A percentile compares a stretch with the other conserved stretches of the same genome.
Conservation (phyloP, 1,140 invertebrate genomes). For the Littorina saxatilis region DNA sequence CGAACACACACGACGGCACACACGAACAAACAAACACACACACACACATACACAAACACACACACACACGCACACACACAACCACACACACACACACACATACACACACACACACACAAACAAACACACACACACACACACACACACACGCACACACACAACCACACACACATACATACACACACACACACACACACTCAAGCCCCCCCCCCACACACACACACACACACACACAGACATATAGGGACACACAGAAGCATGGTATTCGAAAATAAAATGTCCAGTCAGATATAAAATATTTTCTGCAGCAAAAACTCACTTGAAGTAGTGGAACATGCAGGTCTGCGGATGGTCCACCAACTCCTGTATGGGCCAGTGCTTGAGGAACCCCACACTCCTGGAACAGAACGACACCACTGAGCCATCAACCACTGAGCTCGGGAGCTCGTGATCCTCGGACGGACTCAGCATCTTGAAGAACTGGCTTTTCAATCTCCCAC, state of each 20-base stretch:
- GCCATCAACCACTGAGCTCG: background rate
- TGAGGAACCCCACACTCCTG: conserved; percentile 61
- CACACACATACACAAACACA: too few relatives aligned
- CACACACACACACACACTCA: background rate
- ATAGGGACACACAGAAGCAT: background rate
- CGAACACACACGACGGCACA: too few relatives aligned
- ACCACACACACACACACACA: too few relatives aligned
- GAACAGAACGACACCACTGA: conserved; percentile 41
- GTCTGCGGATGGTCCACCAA: conserved; percentile 55
- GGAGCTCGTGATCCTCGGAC: background rate
- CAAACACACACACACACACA: background rate
- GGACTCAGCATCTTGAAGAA: background rate
- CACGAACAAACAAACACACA: too few relatives aligned
- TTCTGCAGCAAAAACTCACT: conserved; percentile 49
- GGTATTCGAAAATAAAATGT: background rate
- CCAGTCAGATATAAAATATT: too few relatives aligned
- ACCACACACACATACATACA: background rate
- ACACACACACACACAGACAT: conserved; percentile 1
- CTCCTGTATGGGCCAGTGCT: conserved; percentile 63
- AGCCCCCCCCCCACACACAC: conserved; percentile 10
- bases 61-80: too few relatives aligned
- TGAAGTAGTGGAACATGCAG: conserved; percentile 68
- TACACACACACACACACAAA: too few relatives aligned
- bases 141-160: too few relatives aligned
- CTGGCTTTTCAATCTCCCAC: background rate